These are phyloP conservation scores for Anableps anableps DNA, from an alignment of 2,797 vertebrate genomes.

Conservation along the genomic window DNA sequence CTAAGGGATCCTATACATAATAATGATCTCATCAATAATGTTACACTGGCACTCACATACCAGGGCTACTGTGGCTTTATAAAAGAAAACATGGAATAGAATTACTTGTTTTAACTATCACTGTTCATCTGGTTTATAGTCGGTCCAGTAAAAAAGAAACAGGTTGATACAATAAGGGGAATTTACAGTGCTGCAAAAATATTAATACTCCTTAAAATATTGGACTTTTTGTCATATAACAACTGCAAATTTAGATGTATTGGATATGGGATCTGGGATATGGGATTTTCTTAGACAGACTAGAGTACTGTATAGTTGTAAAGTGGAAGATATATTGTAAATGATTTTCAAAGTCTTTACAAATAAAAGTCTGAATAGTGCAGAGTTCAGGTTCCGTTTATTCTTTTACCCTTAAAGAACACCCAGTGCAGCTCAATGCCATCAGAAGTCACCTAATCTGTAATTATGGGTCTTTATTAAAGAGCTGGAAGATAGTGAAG, in stretches of 20 bases:
- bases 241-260: background rate
- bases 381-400: background rate
- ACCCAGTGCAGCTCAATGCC: background rate
- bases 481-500: background rate
- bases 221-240: background rate
- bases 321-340: background rate
- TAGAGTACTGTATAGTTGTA: background rate
- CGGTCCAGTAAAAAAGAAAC: conserved; percentile 39
- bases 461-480: background rate
- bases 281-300: background rate
- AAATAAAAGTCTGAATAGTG: background rate
- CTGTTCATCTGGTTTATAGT: conserved; percentile 65
- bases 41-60: conserved; percentile 64
- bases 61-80: conserved; percentile 67
- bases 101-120: conserved; percentile 81
- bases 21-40: conserved; percentile 87
- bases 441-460: too few relatives aligned
- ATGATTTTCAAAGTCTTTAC: background rate
- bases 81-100: conserved; percentile 78
- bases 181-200: background rate
- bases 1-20: conserved; percentile 83
- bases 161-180: background rate
- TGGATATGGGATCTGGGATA: background rate
- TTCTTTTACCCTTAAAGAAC: background rate
- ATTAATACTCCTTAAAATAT: background rate